Conservation (phyloP, 2,888 invertebrate genomes). For the Agrotis clavis region DNA sequence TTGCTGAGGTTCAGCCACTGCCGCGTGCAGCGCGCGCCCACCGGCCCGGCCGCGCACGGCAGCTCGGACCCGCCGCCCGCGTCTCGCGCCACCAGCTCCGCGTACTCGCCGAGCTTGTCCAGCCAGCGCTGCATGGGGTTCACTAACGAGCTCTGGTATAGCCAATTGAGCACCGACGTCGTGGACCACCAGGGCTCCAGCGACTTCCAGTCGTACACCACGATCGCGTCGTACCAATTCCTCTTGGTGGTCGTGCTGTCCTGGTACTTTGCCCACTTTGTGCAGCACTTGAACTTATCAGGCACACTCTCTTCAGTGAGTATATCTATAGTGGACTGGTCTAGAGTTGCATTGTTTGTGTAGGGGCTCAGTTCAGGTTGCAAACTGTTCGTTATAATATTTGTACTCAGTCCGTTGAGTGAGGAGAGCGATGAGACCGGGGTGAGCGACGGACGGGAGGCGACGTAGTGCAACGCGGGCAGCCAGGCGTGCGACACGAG, state of each 20-base stretch:
- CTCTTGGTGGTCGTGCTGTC: slow-evolving; percentile 60
- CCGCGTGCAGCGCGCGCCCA: slow-evolving; percentile 64
- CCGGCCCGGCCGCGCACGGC: slow-evolving; percentile 54
- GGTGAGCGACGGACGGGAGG: slow-evolving; percentile 51
- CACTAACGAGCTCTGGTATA: slow-evolving; percentile 82
- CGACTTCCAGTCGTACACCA: slow-evolving; percentile 72
- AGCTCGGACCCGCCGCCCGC: slow-evolving; percentile 25
- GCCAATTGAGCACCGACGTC: slow-evolving; percentile 78
- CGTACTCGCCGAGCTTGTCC: slow-evolving; percentile 77
- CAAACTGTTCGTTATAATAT: slow-evolving; percentile 61
- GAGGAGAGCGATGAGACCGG: slow-evolving; percentile 59
- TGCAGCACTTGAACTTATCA: slow-evolving; percentile 76
- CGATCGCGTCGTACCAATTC: slow-evolving; percentile 71
- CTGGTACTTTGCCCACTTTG: slow-evolving; percentile 75
- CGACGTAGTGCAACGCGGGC: slow-evolving; percentile 57
- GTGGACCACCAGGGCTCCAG: slow-evolving; percentile 80
- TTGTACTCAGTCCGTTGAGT: slow-evolving; percentile 58
- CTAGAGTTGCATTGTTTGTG: slow-evolving; percentile 66
- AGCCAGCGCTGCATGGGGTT: slow-evolving; percentile 85
- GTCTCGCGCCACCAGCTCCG: slow-evolving; percentile 64
- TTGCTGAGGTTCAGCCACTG: slow-evolving; percentile 79
- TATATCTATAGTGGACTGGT: slow-evolving; percentile 50
- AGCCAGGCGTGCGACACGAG: slow-evolving; percentile 68
- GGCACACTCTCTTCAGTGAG: slow-evolving; percentile 53
- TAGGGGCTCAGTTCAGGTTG: slow-evolving; percentile 55